Base-by-base conservation (phyloP, 2,888 invertebrate species). In the Nomada fucata region DNA sequence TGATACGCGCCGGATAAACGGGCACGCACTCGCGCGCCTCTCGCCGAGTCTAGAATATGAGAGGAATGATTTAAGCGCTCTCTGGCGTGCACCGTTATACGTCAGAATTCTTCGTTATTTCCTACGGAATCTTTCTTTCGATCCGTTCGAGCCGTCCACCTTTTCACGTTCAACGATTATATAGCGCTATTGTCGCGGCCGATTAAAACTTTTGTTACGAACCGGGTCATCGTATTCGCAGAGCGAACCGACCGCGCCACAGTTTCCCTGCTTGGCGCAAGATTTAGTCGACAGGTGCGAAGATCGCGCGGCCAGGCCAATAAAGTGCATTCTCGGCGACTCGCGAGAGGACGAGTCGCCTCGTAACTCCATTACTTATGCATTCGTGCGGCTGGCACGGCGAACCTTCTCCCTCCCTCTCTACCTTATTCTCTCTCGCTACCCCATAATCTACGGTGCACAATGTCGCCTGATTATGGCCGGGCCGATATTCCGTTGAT, bases 391-490 rank as follows among this genome's bases (percentile, higher is more conserved):
- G 79, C 79, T 44, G 81, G 87, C 83, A 74, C 78, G 73, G 67
- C 65, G 77, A 76, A 79, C 23, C 36, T 15, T 18, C 36, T 44
- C 26, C 26, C 26, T 55, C 72, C 42, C 64, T 44, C 64, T 59
- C 10, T 11, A 2, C 36, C 36, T 36, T 36, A 36, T 36, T 63
- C 63, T 64, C 77, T 80, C 84, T 79, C 84, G 80, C 79, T 87
- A 90, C 90, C 90, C 89, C 89, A 87, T 92, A 92, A 92, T 92
- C 92, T 91, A 89, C 87, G 86, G 82, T 83, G 79, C 87, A 91
- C 92, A 91, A 91, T 91, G 91, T 91, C 89, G 88, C 76, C 88
- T 91, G 91, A 91, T 91, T 91, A 89, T 89, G 90, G 89, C 83
- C 81, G 84, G 84, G 79, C 87, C 88, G 86, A 86, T 87, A 88